Percentiles rank a stretch among this genome's conserved stretches.
Conservation (phyloP, 2,797 vertebrate species). For the Columba guinea region DNA sequence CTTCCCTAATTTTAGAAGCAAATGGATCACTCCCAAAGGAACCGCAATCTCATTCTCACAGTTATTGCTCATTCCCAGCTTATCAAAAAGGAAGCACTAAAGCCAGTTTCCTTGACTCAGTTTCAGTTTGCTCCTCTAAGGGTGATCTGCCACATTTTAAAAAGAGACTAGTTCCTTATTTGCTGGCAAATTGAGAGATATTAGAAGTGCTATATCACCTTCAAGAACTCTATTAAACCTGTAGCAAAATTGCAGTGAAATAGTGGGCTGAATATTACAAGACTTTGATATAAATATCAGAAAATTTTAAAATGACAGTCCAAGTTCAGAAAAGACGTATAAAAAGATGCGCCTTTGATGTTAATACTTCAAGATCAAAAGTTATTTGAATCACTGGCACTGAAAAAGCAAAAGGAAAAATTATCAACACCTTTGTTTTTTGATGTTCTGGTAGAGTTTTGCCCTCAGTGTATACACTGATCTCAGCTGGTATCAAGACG, state of each 20-base stretch:
- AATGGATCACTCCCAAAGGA: constrained; percentile 46
- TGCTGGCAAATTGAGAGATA: constrained; percentile 52
- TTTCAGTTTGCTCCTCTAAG: constrained; percentile 49
- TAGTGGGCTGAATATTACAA: constrained; percentile 59
- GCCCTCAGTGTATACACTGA: constrained; percentile 45
- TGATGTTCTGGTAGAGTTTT: background rate
- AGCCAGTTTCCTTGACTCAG: constrained; percentile 41
- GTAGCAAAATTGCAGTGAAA: constrained; percentile 64
- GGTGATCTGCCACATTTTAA: constrained; percentile 43
- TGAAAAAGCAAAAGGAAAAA: constrained; percentile 33
- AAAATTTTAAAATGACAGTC: constrained; percentile 72
- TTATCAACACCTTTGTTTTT: constrained; percentile 51
- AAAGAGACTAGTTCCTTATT: constrained; percentile 61
- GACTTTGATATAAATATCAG: constrained; percentile 70
- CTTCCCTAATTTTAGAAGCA: constrained; percentile 36
- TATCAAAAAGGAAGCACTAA: constrained; percentile 60
- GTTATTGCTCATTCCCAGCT: constrained; percentile 56
- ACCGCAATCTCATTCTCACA: constrained; percentile 25
- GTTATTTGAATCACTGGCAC: constrained; percentile 74
- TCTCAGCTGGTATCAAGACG: background rate
- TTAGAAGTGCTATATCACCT: constrained; percentile 22
- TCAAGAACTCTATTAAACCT: constrained; percentile 51
- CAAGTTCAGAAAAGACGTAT: constrained; percentile 72
- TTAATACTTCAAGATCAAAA: constrained; percentile 75
- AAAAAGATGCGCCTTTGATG: constrained; percentile 73